These are phyloP conservation scores for Philaethria dido DNA, from an alignment of 2,888 invertebrate species.

Conservation along the genomic window DNA sequence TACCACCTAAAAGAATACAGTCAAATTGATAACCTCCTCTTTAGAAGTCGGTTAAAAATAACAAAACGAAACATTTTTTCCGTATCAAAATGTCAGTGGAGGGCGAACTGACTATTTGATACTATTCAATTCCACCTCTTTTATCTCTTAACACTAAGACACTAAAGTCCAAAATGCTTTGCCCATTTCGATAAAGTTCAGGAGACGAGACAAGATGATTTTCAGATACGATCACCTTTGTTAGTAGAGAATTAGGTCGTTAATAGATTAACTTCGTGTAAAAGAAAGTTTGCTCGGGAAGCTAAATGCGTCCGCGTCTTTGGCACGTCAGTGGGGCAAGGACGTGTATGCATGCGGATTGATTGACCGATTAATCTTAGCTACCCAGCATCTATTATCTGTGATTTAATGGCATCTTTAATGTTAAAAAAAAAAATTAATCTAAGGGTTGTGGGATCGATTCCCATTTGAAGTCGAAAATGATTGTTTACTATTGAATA, in stretches of 20 bases:
- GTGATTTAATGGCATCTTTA: slow-evolving; percentile 24
- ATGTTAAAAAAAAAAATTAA: neutral
- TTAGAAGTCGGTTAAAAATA: slow-evolving; percentile 31
- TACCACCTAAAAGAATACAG: too few species aligned
- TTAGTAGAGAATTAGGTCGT: slow-evolving; percentile 52
- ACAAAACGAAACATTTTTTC: slow-evolving; percentile 58
- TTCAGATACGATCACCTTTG: slow-evolving; percentile 47
- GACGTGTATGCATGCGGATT: slow-evolving; percentile 76
- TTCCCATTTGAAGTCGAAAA: neutral
- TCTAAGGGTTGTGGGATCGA: neutral
- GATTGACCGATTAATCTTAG: slow-evolving; percentile 79
- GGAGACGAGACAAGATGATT: slow-evolving; percentile 52
- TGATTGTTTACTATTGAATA: too few species aligned
- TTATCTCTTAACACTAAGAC: neutral
- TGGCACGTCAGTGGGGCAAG: slow-evolving; percentile 81
- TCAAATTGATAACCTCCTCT: slow-evolving; percentile 11
- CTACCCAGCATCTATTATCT: slow-evolving; percentile 45
- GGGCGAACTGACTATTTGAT: slow-evolving; percentile 49
- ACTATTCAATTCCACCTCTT: neutral
- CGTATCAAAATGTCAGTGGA: slow-evolving; percentile 71
- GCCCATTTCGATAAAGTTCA: slow-evolving; percentile 53
- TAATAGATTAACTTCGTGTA: slow-evolving; percentile 58
- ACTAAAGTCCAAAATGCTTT: slow-evolving; percentile 58
- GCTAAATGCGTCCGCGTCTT: slow-evolving; percentile 74
- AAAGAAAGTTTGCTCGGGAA: slow-evolving; percentile 68